Base-by-base conservation (phyloP, 2,113 vertebrate genomes). In the Calyptommatus sinebrachiatus region DNA sequence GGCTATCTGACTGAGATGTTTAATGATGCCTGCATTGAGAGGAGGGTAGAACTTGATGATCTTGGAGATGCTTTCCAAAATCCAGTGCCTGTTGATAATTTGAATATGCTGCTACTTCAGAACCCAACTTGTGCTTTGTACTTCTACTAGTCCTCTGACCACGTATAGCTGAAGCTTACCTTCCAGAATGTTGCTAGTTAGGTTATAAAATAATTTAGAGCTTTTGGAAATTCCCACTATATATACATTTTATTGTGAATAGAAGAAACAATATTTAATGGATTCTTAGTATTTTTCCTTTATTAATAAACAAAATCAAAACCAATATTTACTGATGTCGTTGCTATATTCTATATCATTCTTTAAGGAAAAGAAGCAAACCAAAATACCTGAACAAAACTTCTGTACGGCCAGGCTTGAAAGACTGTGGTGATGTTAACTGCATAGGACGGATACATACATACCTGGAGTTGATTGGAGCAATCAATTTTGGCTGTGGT, bases 361-460 rank as follows among this genome's bases (percentile, higher is more conserved):
- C 78, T 82, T 94, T 73, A 62, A 96, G 98, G 98, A 90, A 96
- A 78, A 97, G 89, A 80, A 95, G 94, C 88, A 99, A 97, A 87
- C 98, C 98, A 61, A 97, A 94, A 83, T 99, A 99, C 93, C 93
- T 99, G 89, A 99, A 99, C 91, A 99, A 99, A 93, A 99, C 98
- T 0, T 99, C 97, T 0, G 98, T 99, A 48, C 97, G 98, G 4
- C 98, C 98, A 0, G 98, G 98, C 74, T 94, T 99, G 65, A 99
- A 98, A 95, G 98, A 99, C 93, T 99, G 98, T 2, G 98, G 98
- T 0, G 98, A 99, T 2, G 98, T 99, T 26, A 99, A 99, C 95
- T 99, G 98, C 90, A 99, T 99, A 46, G 98, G 98, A 68, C 94
- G 97, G 67, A 97, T 99, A 88, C 98, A 99, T 94, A 99, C 97